Percentiles rank a stretch among this genome's conserved stretches.
Conservation (phyloP, 1,140 invertebrate genomes). For the Psix sp. region DNA sequence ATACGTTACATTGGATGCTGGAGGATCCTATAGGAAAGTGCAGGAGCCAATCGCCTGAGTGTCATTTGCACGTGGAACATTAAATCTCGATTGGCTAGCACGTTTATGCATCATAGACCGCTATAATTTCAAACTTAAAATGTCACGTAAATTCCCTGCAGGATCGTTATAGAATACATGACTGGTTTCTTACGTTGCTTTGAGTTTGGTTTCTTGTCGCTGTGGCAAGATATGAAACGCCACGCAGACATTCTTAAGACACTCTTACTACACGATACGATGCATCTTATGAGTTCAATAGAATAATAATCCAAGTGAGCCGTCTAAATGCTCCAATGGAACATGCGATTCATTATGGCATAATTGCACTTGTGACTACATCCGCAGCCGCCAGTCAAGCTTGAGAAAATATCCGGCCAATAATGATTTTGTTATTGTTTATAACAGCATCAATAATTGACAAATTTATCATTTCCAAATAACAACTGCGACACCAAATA, state of each 20-base stretch:
- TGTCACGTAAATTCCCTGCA: constrained; percentile 31
- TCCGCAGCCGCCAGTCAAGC: constrained; percentile 8
- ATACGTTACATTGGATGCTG: constrained; percentile 26
- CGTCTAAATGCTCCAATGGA: constrained; percentile 64
- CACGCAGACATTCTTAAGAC: constrained; percentile 60
- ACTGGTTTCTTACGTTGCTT: constrained; percentile 33
- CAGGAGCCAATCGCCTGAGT: constrained; percentile 31
- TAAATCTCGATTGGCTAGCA: constrained; percentile 49
- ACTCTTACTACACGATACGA: constrained; percentile 58
- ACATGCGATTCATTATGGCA: constrained; percentile 65
- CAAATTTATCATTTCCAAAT: too few relatives aligned
- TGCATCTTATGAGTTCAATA: constrained; percentile 73
- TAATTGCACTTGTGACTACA: constrained; percentile 66
- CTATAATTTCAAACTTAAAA: constrained; percentile 39
- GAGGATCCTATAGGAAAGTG: constrained; percentile 11
- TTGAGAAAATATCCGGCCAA: constrained; percentile 26
- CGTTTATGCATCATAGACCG: constrained; percentile 37
- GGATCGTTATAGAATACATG: constrained; percentile 38
- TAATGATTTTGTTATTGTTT: constrained; percentile 1
- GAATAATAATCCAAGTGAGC: constrained; percentile 69
- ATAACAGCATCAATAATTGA: too few relatives aligned
- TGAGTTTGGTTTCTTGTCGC: constrained; percentile 32
- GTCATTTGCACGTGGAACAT: constrained; percentile 28
- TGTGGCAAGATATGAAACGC: constrained; percentile 31
- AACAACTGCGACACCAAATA: too few relatives aligned